Percentiles rank a stretch among this genome's conserved stretches.
Evolutionary conservation across 2,113 vertebrate species (phyloP).

Genomic region (Laticauda colubrina): DNA sequence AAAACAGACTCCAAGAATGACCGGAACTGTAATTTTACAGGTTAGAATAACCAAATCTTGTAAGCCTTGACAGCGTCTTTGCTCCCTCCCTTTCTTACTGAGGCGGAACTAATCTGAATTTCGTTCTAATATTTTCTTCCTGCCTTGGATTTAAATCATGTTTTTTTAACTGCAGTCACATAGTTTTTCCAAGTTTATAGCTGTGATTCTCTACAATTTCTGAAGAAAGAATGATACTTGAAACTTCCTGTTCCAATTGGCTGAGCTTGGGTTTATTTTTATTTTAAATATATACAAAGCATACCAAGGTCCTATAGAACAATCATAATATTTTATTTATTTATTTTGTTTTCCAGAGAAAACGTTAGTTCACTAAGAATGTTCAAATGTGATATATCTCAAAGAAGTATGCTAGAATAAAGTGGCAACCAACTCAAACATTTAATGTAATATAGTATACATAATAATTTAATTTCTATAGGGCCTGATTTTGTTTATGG

Average conservation of each 20-base stretch:
- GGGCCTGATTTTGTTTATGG: neutral
- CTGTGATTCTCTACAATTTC: neutral
- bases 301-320: neutral
- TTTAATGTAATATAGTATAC: neutral
- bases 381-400: neutral
- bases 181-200: neutral
- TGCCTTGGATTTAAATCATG: neutral
- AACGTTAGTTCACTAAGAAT: neutral
- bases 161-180: neutral
- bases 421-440: neutral
- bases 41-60: neutral
- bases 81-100: neutral
- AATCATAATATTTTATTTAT: neutral
- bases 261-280: neutral
- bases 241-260: neutral
- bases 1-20: neutral
- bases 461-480: neutral
- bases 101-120: neutral
- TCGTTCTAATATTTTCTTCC: neutral
- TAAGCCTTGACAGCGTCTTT: neutral
- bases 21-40: neutral
- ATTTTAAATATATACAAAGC: neutral
- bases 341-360: neutral
- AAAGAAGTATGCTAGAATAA: neutral
- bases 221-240: neutral